Evolutionary conservation across 2,888 invertebrate genomes (phyloP).

Genomic region (Spodoptera littoralis): DNA sequence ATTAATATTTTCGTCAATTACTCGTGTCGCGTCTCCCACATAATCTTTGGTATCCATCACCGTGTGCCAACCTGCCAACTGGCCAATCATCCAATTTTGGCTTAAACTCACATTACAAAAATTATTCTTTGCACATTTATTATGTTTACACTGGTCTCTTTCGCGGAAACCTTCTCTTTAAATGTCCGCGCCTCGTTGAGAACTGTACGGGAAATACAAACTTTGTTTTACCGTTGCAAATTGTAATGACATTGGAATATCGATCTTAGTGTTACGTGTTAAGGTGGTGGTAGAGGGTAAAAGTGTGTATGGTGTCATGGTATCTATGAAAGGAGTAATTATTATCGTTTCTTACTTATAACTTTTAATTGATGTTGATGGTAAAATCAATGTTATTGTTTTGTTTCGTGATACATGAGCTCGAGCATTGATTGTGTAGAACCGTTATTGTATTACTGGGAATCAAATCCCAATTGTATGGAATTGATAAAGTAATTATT

Average conservation of each 20-base stretch:
- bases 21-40: conserved; percentile 23
- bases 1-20: neutral
- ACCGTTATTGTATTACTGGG: conserved; percentile 5
- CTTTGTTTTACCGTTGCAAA: conserved; percentile 16
- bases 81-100: conserved; percentile 80
- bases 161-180: conserved; percentile 66
- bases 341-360: conserved; percentile 51
- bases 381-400: conserved; percentile 56
- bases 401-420: conserved; percentile 39
- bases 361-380: conserved; percentile 57
- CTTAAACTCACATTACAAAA: conserved; percentile 67
- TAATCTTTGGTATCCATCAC: conserved; percentile 56
- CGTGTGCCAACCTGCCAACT: conserved; percentile 63
- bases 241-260: conserved; percentile 24
- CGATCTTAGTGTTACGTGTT: conserved; percentile 22
- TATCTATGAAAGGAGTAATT: conserved; percentile 52
- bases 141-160: conserved; percentile 73
- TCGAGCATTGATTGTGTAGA: conserved; percentile 37
- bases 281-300: conserved; percentile 5
- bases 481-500: conserved; percentile 20
- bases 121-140: conserved; percentile 73
- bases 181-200: conserved; percentile 58
- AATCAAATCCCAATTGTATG: conserved; percentile 15
- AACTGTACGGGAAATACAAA: conserved; percentile 52
- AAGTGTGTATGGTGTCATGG: conserved; percentile 20